These are phyloP conservation scores for Cynoglossus semilaevis DNA, from an alignment of 2,113 vertebrate species.

Conservation along the genomic window DNA sequence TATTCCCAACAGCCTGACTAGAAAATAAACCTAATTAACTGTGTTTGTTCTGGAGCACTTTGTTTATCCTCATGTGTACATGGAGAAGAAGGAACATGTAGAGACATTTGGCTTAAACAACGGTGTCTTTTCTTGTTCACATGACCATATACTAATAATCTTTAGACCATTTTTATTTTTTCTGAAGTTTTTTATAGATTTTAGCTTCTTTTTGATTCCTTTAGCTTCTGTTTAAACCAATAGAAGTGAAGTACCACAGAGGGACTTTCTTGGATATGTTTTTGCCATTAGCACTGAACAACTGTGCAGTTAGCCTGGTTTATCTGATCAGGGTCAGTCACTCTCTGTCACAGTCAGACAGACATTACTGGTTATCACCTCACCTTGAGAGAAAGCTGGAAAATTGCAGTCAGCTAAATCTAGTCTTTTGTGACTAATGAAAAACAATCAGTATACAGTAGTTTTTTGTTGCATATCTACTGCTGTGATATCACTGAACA, in stretches of 20 bases:
- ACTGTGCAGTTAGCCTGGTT: conserved; percentile 21
- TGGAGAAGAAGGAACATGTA: too few relatives aligned
- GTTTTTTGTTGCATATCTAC: too few relatives aligned
- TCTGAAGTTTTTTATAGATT: too few relatives aligned
- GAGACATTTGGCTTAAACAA: too few relatives aligned
- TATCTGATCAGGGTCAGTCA: conserved; percentile 9
- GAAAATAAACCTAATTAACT: background rate
- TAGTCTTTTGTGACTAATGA: too few relatives aligned
- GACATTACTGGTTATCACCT: conserved; percentile 24
- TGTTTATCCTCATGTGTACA: too few relatives aligned
- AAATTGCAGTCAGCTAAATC: conserved; percentile 46
- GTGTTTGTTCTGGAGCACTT: too few relatives aligned
- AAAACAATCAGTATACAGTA: background rate
- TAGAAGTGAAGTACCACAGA: too few relatives aligned
- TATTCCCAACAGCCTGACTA: background rate
- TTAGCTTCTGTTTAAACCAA: too few relatives aligned
- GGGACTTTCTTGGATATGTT: background rate
- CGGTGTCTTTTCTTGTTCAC: too few relatives aligned
- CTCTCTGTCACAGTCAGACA: conserved; percentile 12
- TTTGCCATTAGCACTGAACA: background rate
- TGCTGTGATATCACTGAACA: too few relatives aligned
- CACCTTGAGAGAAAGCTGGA: conserved; percentile 20
- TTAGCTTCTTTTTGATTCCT: too few relatives aligned
- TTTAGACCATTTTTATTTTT: background rate
- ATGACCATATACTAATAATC: background rate